Evolutionary conservation across 1,140 invertebrate species (phyloP).

Genomic region (Heliconius himera): DNA sequence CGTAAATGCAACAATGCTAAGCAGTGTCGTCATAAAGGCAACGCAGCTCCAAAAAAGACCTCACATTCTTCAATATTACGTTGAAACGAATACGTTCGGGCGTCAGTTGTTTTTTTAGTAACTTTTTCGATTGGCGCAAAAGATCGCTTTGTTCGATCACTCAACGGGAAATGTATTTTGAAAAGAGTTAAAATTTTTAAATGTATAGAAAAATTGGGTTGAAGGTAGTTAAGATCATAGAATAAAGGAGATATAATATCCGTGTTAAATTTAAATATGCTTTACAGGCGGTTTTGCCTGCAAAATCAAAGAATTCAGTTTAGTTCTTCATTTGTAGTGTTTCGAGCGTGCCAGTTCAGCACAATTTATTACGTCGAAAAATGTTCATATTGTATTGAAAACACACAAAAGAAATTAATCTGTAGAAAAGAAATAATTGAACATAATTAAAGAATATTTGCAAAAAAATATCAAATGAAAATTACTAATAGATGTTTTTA

Average conservation of each 20-base stretch:
- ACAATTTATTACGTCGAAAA: too few species aligned
- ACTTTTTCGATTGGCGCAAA: constrained; percentile 34
- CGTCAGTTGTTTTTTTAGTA: constrained; percentile 25
- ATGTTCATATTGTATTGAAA: too few species aligned
- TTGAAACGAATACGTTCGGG: constrained; percentile 36
- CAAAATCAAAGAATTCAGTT: too few species aligned
- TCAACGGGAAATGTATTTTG: constrained; percentile 15
- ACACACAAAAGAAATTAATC: too few species aligned
- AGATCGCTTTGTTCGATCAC: constrained; percentile 26
- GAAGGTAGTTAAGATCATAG: background rate
- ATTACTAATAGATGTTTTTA: too few species aligned
- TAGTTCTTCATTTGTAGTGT: too few species aligned
- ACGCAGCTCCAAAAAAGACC: constrained; percentile 37
- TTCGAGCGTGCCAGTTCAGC: too few species aligned
- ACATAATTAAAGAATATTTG: too few species aligned
- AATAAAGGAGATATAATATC: background rate
- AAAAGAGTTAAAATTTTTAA: background rate
- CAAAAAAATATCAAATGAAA: too few species aligned
- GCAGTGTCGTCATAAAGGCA: constrained; percentile 28
- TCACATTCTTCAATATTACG: constrained; percentile 34
- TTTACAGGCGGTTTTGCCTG: too few species aligned
- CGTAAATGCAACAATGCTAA: constrained; percentile 12
- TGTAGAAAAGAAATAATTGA: too few species aligned
- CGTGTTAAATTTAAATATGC: background rate
- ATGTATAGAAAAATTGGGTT: background rate